Percentiles rank a stretch among this genome's conserved stretches.
Evolutionary conservation across 2,113 vertebrate species (phyloP).

Genomic region (Aplodontia rufa): DNA sequence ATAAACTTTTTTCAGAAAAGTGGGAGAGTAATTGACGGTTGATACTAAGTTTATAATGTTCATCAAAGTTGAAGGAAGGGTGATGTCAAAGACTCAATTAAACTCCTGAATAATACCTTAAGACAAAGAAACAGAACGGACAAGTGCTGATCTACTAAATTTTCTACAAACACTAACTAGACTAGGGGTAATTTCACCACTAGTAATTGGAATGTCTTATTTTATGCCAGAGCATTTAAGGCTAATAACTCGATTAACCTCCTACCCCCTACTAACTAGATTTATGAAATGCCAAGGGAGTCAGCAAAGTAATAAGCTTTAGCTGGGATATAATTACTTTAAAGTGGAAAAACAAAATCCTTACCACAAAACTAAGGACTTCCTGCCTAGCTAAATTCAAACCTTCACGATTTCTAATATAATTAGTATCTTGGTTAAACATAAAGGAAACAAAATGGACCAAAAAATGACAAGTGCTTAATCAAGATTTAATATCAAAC

Average conservation of each 20-base stretch:
- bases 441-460: slow-evolving; percentile 49
- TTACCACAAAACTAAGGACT: slow-evolving; percentile 31
- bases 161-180: slow-evolving; percentile 57
- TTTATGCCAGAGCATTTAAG: slow-evolving; percentile 63
- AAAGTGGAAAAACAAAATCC: slow-evolving; percentile 62
- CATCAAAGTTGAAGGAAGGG: not conserved
- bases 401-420: slow-evolving; percentile 55
- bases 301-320: slow-evolving; percentile 54
- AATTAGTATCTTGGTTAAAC: slow-evolving; percentile 53
- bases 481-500: slow-evolving; percentile 56
- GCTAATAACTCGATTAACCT: slow-evolving; percentile 75
- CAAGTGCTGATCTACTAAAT: slow-evolving; percentile 36
- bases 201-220: slow-evolving; percentile 56
- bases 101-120: slow-evolving; percentile 12
- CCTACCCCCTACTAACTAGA: slow-evolving; percentile 57
- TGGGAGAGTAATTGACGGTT: slow-evolving; percentile 18
- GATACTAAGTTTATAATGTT: not conserved
- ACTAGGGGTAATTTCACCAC: slow-evolving; percentile 55
- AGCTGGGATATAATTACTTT: slow-evolving; percentile 71
- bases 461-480: slow-evolving; percentile 36
- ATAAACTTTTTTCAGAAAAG: slow-evolving; percentile 49
- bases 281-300: slow-evolving; percentile 71
- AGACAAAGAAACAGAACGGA: slow-evolving; percentile 58
- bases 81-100: not conserved
- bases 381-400: slow-evolving; percentile 9